Evolutionary conservation across 2,113 vertebrate genomes (phyloP).

Genomic region (Tursiops truncatus): DNA sequence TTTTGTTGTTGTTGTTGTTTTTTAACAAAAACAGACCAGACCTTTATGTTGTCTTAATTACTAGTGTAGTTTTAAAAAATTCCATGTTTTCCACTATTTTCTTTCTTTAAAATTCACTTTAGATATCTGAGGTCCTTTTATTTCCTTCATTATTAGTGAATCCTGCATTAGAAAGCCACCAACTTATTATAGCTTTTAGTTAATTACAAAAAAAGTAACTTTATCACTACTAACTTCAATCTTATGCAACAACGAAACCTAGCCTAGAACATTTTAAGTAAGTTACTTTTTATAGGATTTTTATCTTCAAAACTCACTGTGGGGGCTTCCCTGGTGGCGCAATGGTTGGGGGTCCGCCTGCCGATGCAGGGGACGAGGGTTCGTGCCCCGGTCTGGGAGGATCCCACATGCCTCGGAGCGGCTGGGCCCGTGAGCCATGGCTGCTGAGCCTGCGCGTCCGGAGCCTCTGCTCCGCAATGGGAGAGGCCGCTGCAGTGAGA

Average conservation of each 20-base stretch:
- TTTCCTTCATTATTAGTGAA: background rate
- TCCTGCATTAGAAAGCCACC: background rate
- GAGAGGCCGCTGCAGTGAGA: no score
- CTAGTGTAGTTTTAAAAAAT: background rate
- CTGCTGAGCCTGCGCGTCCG: no score
- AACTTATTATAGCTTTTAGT: background rate
- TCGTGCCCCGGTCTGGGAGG: no score
- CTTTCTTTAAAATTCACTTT: conserved; percentile 14
- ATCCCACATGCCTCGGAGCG: no score
- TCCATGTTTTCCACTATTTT: background rate
- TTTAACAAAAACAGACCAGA: background rate
- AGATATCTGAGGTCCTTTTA: background rate
- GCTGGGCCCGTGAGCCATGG: no score
- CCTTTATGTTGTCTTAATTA: background rate
- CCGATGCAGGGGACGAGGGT: no score
- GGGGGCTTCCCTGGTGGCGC: background rate
- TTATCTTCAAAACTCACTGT: conserved; percentile 52
- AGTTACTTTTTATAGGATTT: conserved; percentile 59
- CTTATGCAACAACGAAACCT: conserved; percentile 21
- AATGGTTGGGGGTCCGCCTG: no score
- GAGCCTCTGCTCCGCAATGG: no score
- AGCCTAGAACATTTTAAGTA: conserved; percentile 42
- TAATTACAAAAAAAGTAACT: conserved; percentile 21
- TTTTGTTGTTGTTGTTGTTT: background rate
- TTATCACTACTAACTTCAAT: conserved; percentile 10